Base-by-base conservation (phyloP, 2,888 invertebrate genomes). In the Eupeodes latifasciatus region DNA sequence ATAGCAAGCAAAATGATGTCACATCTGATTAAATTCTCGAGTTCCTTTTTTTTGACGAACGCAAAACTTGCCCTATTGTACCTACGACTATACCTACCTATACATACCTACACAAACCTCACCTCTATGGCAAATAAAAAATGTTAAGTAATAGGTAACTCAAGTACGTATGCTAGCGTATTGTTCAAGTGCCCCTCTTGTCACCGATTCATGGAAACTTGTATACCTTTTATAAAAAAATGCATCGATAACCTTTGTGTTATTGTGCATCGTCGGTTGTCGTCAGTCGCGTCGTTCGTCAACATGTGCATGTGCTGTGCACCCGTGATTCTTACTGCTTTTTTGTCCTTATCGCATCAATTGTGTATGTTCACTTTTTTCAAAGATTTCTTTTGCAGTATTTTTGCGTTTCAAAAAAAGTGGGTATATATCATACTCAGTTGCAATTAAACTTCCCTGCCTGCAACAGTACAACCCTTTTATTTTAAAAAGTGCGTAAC, bases 401-500 rank as follows among this genome's bases (percentile, higher is more conserved):
- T 19, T 64, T 64, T 44, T 27, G 19, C 64, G 19, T 64, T 14
- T 47, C 9, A 67, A 49, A 67, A 49, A 49, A 66, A 27, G 27
- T 66, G 12, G 14, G 66, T 49, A 66, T n/a, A 67, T 47, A 67
- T 49, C 49, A 27, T 67, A 51, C 49, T 67, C 27, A 14, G 9
- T 49, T 34, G 49, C 40, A 40, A 40, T 16, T 44, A 67, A 67
- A 27, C 49, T 49, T 34, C 27, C 47, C 49, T 67, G 14, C n/a
- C 53, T 53, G 51, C 53, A 69, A 69, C 69, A 62, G 40, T 12
- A 11, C 62, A 62, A 62, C 53, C 69, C 51, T 34, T 69, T 53
- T 16, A 53, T 36, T 53, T 71, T 51, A 76, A 80, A 79, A 84
- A 81, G 81, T 85, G 85, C 85, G 85, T 85, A 72, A 85, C 85